phyloP scores from a whole-genome alignment of 2,113 vertebrate species.

The Diphyllodes magnificus region DNA sequence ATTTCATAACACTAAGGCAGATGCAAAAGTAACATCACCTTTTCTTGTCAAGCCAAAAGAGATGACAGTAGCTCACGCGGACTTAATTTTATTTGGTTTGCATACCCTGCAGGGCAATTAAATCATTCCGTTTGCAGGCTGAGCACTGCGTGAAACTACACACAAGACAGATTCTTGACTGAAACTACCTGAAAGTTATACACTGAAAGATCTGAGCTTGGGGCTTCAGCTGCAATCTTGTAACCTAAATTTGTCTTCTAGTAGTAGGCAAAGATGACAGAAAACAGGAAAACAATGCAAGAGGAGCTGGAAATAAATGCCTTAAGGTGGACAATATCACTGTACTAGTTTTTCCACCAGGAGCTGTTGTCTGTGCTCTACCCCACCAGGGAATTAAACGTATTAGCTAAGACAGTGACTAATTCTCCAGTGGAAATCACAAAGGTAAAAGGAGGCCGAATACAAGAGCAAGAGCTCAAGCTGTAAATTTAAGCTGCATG shows the following conservation, averaged over 20 bases:
- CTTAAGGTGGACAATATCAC: not conserved
- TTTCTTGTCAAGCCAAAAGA: not conserved
- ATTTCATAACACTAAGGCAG: not conserved
- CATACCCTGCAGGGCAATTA: not conserved
- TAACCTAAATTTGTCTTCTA: not conserved
- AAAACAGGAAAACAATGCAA: not conserved
- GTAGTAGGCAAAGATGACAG: not conserved
- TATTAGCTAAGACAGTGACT: not conserved
- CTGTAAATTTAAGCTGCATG: not conserved
- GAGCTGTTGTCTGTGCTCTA: not conserved
- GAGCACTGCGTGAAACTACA: not conserved
- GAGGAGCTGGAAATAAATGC: not conserved
- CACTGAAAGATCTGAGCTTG: not conserved
- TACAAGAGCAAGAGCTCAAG: not conserved
- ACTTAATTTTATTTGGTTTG: not conserved
- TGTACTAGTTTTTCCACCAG: not conserved
- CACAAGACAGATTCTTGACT: not conserved
- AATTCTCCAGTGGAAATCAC: not conserved
- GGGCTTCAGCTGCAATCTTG: not conserved
- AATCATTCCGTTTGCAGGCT: not conserved
- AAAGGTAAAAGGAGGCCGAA: not conserved
- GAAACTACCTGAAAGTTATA: not conserved
- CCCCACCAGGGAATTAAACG: not conserved
- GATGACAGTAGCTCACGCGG: not conserved
- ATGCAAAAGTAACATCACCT: constrained; percentile 7